phyloP scores from a whole-genome alignment of 2,797 vertebrate genomes.

The Labeo calbasu region DNA sequence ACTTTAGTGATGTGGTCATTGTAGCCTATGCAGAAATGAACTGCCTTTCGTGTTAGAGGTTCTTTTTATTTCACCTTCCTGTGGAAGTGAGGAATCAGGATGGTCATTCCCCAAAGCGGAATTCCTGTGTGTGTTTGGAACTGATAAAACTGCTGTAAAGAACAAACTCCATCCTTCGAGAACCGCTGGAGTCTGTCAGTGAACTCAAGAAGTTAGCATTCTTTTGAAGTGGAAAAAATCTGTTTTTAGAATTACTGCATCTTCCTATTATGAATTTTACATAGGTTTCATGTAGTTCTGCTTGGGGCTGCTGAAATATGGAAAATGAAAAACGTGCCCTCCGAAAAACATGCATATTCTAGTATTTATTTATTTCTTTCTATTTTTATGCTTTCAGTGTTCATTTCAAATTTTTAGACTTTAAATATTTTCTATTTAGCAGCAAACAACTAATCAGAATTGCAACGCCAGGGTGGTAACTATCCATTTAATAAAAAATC shows the following conservation, averaged over 20 bases:
- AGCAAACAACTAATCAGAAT: not conserved
- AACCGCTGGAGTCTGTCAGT: constrained; percentile 4
- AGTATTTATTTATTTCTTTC: not conserved
- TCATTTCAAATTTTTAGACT: no score
- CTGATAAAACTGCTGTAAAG: constrained; percentile 81
- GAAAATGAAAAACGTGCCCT: not conserved
- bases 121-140: constrained; percentile 85
- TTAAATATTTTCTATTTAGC: no score
- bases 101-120: constrained; percentile 86
- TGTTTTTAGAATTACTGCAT: not conserved
- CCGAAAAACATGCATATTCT: not conserved
- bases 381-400: not conserved
- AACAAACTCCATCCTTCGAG: constrained; percentile 70
- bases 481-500: constrained; percentile 4
- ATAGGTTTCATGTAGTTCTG: not conserved
- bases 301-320: not conserved
- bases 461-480: not conserved
- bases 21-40: constrained; percentile 59
- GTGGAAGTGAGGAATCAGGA: constrained; percentile 83
- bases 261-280: not conserved
- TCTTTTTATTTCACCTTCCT: constrained; percentile 86
- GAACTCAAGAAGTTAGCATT: not conserved
- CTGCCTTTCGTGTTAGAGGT: constrained; percentile 72
- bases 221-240: not conserved
- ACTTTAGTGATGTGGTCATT: not conserved